A percentile compares a stretch with the other conserved stretches of the same genome.
These are phyloP conservation scores for Allophyes oxyacanthae DNA, from an alignment of 2,888 invertebrate species.

Conservation along the genomic window DNA sequence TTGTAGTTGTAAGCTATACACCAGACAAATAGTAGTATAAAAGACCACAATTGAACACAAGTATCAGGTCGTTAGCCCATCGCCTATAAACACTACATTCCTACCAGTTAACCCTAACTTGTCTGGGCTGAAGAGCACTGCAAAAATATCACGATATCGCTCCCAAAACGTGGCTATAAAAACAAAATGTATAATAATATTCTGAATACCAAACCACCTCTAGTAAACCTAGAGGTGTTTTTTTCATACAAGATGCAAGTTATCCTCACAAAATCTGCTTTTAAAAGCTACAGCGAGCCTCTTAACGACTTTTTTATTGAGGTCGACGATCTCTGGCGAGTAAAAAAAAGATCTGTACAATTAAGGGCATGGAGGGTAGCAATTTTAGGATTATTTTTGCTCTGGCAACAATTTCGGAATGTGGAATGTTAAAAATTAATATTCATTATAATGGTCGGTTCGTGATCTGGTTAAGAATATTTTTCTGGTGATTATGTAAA, in stretches of 20 bases:
- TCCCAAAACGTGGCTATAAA: conserved; percentile 13
- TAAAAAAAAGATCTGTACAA: conserved; percentile 57
- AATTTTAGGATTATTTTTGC: conserved; percentile 57
- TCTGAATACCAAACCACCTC: conserved; percentile 26
- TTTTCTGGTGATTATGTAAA: conserved; percentile 1
- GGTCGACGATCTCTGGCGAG: conserved; percentile 55
- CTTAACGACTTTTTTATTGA: conserved; percentile 60
- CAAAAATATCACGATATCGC: background rate
- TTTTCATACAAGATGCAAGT: conserved; percentile 45
- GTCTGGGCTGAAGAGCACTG: conserved; percentile 30
- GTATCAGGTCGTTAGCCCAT: conserved; percentile 52
- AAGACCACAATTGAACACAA: conserved; percentile 46
- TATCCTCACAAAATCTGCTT: conserved; percentile 50
- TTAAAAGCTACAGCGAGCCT: conserved; percentile 48
- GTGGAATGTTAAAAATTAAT: conserved; percentile 51
- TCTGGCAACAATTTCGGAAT: conserved; percentile 49
- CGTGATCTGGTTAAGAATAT: conserved; percentile 34
- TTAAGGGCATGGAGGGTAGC: conserved; percentile 59
- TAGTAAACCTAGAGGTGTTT: conserved; percentile 22
- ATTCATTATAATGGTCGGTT: conserved; percentile 53
- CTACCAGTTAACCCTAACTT: conserved; percentile 43
- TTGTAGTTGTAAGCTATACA: conserved; percentile 12
- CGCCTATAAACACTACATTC: conserved; percentile 45
- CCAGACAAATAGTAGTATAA: conserved; percentile 30
- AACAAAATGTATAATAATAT: conserved; percentile 1